Evolutionary conservation across 2,888 invertebrate species (phyloP), one percentile per base, ranked within the genome.

Genomic region (Craniophora ligustri): DNA sequence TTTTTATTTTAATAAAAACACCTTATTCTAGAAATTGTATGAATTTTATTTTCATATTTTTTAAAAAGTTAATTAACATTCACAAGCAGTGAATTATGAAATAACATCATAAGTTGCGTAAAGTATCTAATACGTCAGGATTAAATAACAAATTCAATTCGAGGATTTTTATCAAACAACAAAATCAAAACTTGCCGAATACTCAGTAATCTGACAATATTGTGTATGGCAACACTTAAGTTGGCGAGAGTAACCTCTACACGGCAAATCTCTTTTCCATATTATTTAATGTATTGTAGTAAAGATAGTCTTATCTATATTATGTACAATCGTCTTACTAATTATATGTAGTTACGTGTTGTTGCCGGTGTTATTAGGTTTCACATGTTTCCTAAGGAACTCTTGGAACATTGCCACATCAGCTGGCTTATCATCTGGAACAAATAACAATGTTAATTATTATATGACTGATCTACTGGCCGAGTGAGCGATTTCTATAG

Each of bases 401-500:
- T 92, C 91, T 65, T 92, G 88, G 67, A 93, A 92, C 67, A 84
- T 85, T 1, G 83, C 81, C 0, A 92, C 91, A 39, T 93, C 93
- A 56, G 87, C 84, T 1, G 89, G 90, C 55, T 85, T 87, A 42
- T 92, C 92, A 53, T 91, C 92, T 91, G 82, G 36, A 86, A 85
- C 15, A 46, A 49, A 39, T 64, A 16, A 26, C 13, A 26, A 34
- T 18, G 32, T 7, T 35, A 31, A 0, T 26, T 26, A n/a, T n/a
- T n/a, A n/a, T n/a, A 26, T n/a, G n/a, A n/a, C 10, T 23, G 10
- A 23, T 23, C 23, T 10, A 26, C 3, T 23, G n/a, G n/a, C n/a
- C n/a, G n/a, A n/a, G n/a, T n/a, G n/a, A n/a, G n/a, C n/a, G n/a
- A n/a, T n/a, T n/a, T n/a, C n/a, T n/a, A n/a, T n/a, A n/a, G n/a